These are phyloP conservation scores for Uropetala carovei DNA, from an alignment of 2,888 invertebrate genomes.

Conservation along the genomic window DNA sequence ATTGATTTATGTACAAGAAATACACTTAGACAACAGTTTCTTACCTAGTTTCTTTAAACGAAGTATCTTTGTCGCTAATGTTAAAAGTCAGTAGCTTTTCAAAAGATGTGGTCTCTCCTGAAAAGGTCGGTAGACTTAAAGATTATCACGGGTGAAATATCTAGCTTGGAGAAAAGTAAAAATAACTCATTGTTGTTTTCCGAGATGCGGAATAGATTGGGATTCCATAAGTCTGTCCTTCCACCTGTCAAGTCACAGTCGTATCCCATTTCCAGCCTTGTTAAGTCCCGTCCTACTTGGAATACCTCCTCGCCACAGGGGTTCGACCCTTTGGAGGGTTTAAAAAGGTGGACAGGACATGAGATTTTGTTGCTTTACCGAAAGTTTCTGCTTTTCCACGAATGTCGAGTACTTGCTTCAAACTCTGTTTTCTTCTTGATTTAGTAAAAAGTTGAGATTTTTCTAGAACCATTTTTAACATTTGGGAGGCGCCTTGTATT, in stretches of 20 bases:
- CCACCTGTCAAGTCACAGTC: conserved; percentile 56
- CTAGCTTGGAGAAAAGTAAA: conserved; percentile 43
- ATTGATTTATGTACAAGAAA: too few relatives aligned
- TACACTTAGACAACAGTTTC: too few relatives aligned
- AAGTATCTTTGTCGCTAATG: too few relatives aligned
- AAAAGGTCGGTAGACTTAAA: background rate
- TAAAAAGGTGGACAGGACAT: background rate
- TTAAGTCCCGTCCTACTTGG: conserved; percentile 20
- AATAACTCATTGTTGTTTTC: conserved; percentile 57
- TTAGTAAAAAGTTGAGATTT: too few relatives aligned
- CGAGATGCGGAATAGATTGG: conserved; percentile 59
- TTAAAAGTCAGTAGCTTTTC: background rate
- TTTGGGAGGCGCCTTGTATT: too few relatives aligned
- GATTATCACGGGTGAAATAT: conserved; percentile 46
- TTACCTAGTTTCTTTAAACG: too few relatives aligned
- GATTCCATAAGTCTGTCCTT: conserved; percentile 51
- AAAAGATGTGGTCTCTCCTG: background rate
- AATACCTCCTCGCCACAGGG: conserved; percentile 36
- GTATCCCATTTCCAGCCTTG: conserved; percentile 39
- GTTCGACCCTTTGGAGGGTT: background rate
- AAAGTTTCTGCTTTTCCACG: too few relatives aligned
- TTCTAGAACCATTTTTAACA: too few relatives aligned
- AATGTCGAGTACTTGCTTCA: too few relatives aligned
- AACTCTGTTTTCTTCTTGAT: too few relatives aligned
- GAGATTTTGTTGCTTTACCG: background rate